Conservation (phyloP, 2,888 invertebrate species). For the Apodemia zela region DNA sequence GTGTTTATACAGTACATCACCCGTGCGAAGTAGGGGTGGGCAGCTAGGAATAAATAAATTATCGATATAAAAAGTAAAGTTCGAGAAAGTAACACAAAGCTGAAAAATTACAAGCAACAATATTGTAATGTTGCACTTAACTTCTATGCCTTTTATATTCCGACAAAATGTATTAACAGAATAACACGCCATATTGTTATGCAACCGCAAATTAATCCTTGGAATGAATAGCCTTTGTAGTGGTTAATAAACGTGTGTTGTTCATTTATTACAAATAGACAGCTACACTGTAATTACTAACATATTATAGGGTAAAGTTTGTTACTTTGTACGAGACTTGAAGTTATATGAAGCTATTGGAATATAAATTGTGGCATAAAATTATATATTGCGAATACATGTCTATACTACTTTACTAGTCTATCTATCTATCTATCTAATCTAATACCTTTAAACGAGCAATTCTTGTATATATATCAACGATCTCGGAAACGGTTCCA, state of each 20-base stretch:
- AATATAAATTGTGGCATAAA: no score
- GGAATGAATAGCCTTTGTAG: slow-evolving; percentile 22
- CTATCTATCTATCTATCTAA: no score
- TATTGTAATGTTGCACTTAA: not conserved
- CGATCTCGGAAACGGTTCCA: no score
- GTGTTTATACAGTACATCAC: no score
- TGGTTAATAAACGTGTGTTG: slow-evolving; percentile 15
- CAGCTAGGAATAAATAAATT: no score
- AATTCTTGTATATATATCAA: no score
- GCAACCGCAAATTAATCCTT: slow-evolving; percentile 20
- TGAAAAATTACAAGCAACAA: not conserved
- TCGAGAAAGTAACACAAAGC: not conserved
- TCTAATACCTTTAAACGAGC: no score
- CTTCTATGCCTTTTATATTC: not conserved
- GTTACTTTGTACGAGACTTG: slow-evolving; percentile 2
- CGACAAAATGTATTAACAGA: slow-evolving; percentile 2
- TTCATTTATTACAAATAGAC: slow-evolving; percentile 9
- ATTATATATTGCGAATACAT: no score
- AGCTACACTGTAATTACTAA: slow-evolving; percentile 2
- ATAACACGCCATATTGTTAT: slow-evolving; percentile 2
- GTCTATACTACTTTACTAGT: no score
- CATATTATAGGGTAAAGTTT: slow-evolving; percentile 2
- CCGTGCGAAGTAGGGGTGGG: no score
- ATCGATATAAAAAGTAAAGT: no score
- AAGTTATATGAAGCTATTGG: no score